Base-by-base conservation (phyloP, 2,113 vertebrate genomes). In the Plecotus auritus region DNA sequence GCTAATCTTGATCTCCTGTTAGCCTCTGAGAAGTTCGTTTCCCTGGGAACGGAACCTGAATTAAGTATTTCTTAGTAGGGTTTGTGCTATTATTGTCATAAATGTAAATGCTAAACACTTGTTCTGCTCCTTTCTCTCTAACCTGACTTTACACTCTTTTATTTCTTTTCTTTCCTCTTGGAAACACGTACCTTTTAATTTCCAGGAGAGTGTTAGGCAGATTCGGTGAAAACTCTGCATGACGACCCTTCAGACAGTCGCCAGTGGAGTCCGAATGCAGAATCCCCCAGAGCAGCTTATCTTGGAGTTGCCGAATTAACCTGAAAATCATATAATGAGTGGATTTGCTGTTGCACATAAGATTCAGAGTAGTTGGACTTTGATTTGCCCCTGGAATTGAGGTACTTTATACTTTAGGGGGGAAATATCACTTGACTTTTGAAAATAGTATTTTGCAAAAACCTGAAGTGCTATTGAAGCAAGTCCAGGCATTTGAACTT, bases 181-280 rank as follows among this genome's bases (percentile, higher is more conserved):
- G 51, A 94, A 90, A 72, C 81, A 95, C 88, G 95, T 82, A 92
- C 87, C 47, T 93, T 88, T 92, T 96, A 92, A 92, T 97, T 85
- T 96, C 54, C 47, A 88, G 59, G 54, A 96, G 40, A 69, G 26
- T 45, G 35, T 91, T 93, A 85, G 80, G 61, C 45, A 88, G 81
- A 82, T 94, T 96, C 85, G 93, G 85, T 96, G 96, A 96, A 95
- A 95, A 90, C 90, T 88, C 93, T 85, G 85, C 85, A 14, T 70
- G 88, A 54, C 0, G 3, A 85, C 81, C 70, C 77, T 86, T 76
- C 73, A 87, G 77, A 67, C 18, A 73, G 72, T 51, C 13, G 1
- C 47, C 72, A 66, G 94, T 88, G 81, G 92, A 64, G 47, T 67
- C 56, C 30, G 94, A 81, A 94, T 54, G 40, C 51, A 73, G 54